Conservation (phyloP, 2,797 vertebrate genomes). For the Paratrypauchen microcephalus region DNA sequence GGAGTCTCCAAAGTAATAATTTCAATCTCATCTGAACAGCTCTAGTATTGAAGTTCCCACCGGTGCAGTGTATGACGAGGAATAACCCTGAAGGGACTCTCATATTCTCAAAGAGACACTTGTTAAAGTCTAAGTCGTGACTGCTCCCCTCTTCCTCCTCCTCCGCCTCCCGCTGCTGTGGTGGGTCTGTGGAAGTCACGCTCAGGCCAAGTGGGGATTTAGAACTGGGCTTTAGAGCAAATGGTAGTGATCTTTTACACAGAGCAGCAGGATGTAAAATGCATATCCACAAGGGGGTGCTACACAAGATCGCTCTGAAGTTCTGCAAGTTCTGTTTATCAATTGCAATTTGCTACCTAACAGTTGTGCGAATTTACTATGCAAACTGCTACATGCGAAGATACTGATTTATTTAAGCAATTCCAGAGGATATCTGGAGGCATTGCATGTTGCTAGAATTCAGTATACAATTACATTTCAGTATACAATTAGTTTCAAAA, state of each 20-base stretch:
- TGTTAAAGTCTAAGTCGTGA: slow-evolving; percentile 67
- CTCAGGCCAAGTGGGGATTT: slow-evolving; percentile 68
- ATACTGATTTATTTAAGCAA: not conserved
- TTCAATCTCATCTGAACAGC: slow-evolving; percentile 51
- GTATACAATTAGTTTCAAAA: not conserved
- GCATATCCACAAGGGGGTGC: slow-evolving; percentile 44
- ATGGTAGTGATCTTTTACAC: slow-evolving; percentile 54
- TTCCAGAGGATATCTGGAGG: not conserved
- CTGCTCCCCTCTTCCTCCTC: slow-evolving; percentile 45
- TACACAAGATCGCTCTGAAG: slow-evolving; percentile 31
- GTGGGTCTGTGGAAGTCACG: slow-evolving; percentile 58
- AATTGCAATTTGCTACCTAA: not conserved
- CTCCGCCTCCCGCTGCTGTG: slow-evolving; percentile 16
- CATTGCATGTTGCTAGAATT: not conserved
- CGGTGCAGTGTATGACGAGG: slow-evolving; percentile 51
- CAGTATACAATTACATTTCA: not conserved
- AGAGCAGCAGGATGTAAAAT: slow-evolving; percentile 49
- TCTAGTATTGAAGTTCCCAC: slow-evolving; percentile 52
- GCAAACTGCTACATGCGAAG: not conserved
- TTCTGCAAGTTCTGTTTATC: not conserved
- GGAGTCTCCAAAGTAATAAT: slow-evolving; percentile 44
- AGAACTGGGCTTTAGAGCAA: slow-evolving; percentile 62
- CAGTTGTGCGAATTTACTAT: not conserved
- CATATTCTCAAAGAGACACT: slow-evolving; percentile 65
- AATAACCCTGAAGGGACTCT: slow-evolving; percentile 63